Conservation (phyloP, 2,113 vertebrate genomes). For the Microtus oregoni region DNA sequence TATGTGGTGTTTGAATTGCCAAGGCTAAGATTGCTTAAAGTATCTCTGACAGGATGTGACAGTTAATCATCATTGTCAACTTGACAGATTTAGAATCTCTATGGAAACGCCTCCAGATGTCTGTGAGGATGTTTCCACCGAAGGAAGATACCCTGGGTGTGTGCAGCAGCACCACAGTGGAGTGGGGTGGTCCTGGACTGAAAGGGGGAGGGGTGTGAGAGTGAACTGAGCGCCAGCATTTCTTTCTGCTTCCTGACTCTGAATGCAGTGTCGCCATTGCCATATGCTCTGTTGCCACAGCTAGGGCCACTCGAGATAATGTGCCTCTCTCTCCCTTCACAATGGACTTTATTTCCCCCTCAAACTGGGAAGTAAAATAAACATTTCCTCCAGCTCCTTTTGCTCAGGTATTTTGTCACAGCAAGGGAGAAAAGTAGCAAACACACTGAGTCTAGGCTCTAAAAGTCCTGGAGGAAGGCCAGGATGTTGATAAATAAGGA, state of each 20-base stretch:
- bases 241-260: neutral
- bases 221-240: neutral
- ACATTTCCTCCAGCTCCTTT: neutral
- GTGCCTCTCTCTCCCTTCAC: neutral
- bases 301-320: neutral
- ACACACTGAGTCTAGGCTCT: neutral
- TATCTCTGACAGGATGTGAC: neutral
- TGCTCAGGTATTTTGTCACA: neutral
- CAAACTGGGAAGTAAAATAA: neutral
- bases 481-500: constrained; percentile 33
- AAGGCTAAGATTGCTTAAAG: neutral
- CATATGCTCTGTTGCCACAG: neutral
- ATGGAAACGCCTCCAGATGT: neutral
- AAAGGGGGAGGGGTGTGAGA: neutral
- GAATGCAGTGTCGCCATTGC: neutral
- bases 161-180: neutral
- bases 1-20: neutral
- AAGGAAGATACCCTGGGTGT: neutral
- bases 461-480: constrained; percentile 2
- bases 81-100: neutral
- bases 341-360: neutral
- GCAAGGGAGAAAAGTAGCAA: neutral
- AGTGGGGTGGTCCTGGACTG: neutral
- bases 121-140: neutral
- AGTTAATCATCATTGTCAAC: neutral